Conservation (phyloP, 2,888 invertebrate species). For the Xestia c-nigrum region DNA sequence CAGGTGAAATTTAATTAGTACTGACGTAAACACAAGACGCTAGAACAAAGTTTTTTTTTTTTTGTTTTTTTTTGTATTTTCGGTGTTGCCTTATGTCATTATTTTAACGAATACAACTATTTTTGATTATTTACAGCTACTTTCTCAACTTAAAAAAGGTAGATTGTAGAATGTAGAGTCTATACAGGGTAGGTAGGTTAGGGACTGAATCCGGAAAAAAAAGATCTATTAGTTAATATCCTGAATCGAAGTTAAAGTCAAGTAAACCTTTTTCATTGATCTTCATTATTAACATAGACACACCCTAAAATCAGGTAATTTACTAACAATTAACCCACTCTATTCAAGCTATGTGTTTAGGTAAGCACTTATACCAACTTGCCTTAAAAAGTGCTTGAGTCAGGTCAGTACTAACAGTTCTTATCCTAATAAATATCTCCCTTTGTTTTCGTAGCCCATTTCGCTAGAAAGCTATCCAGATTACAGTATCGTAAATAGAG, state of each 20-base stretch:
- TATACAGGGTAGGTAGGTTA: not conserved
- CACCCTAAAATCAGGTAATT: not conserved
- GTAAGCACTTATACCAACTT: not conserved
- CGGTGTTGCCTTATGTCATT: not conserved
- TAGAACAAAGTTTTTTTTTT: not conserved
- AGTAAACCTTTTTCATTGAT: not conserved
- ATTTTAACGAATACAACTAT: not conserved
- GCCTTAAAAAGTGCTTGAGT: not conserved
- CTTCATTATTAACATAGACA: not conserved
- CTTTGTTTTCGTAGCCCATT: constrained; percentile 41
- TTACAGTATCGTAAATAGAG: constrained; percentile 49
- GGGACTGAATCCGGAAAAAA: not conserved
- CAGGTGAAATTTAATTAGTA: not conserved
- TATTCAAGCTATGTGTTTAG: not conserved
- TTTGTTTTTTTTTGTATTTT: not conserved
- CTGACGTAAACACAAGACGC: not conserved
- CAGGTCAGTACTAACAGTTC: constrained; percentile 11
- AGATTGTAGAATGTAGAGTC: not conserved
- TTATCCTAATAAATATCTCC: constrained; percentile 33
- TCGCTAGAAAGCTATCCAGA: constrained; percentile 26
- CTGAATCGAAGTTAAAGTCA: not conserved
- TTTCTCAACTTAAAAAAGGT: too few relatives aligned
- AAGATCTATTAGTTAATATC: not conserved
- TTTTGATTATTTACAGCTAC: not conserved
- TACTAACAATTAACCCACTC: not conserved